A percentile compares a stretch with the other conserved stretches of the same genome.
These are phyloP conservation scores for Peromyscus californicus DNA, from an alignment of 2,113 vertebrate genomes.

Conservation along the genomic window DNA sequence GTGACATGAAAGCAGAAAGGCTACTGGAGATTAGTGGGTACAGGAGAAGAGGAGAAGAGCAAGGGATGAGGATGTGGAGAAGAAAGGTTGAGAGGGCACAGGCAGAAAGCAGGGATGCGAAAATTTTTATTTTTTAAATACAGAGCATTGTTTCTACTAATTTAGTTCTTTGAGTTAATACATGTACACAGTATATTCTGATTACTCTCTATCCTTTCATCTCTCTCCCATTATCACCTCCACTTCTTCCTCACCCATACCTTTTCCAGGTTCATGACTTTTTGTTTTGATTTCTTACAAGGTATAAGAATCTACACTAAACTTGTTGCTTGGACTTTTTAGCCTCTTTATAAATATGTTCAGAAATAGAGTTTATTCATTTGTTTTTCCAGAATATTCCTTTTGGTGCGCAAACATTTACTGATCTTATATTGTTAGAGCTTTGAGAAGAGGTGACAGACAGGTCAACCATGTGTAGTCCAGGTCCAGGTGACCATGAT, in stretches of 20 bases:
- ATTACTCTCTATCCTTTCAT: not conserved
- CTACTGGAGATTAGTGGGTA: fast-evolving
- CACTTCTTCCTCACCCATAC: too few relatives aligned
- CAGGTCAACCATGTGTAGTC: not conserved
- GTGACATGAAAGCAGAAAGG: not conserved
- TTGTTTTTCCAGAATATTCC: not conserved
- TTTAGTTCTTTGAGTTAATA: not conserved
- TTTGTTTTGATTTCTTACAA: not conserved
- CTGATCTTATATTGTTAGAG: not conserved
- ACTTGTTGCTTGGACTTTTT: not conserved
- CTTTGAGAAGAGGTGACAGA: not conserved
- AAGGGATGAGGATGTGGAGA: not conserved
- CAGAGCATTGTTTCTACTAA: not conserved
- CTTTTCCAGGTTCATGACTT: not conserved
- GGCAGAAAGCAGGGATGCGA: too few relatives aligned
- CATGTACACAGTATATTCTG: not conserved
- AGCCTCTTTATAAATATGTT: not conserved
- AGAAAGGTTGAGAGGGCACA: too few relatives aligned
- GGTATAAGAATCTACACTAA: too few relatives aligned
- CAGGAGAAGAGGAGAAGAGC: not conserved
- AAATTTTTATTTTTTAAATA: not conserved
- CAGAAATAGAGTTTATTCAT: not conserved
- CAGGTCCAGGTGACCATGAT: not conserved
- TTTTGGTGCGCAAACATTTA: not conserved
- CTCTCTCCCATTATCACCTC: not conserved